Evolutionary conservation across 2,888 invertebrate genomes (phyloP), one percentile per base, ranked within the genome.

Genomic region (Zele albiditarsus): DNA sequence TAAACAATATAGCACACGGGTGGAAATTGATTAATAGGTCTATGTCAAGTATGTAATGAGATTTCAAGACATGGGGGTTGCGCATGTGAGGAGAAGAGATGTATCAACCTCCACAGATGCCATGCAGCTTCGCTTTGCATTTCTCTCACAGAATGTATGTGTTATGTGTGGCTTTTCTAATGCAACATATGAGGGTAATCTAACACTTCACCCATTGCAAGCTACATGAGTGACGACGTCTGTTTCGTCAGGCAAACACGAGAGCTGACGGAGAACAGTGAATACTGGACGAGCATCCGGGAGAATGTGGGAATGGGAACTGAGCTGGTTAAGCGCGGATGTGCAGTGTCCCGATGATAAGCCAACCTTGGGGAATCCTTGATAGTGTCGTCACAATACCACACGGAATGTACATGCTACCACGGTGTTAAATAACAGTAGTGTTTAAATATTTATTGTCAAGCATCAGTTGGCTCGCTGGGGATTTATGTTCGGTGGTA

Each of bases 11-110:
- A 27, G 3, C 3, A 20, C 3, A 31, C 16, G 2, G n/a, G 2
- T 33, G 20, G 3, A 38, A 63, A 65, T 72, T 72, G 58, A 72
- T 72, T 72, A 66, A 72, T 72, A 27, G 49, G 23, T 25, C 23
- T 46, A 49, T 3, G 62, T 16, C 60, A 46, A 25, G 12, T 46
- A 57, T n/a, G 46, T 66, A 57, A 57, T 27, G 25, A 38, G 23
- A 38, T 20, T 63, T 33, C 25, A 63, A 49, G 57, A 58, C 42
- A 16, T n/a, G 28, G 57, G 58, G 42, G 57, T 53, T 66, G 49
- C 53, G 58, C 57, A 49, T 33, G 71, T 53, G 25, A 10, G 6
- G 25, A 10, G 6, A 53, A 31, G 25, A 25, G 20, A 46, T 46
- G 46, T n/a, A 6, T 46, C n/a, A 46, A 46, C 38, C 38, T 38